Conservation (phyloP, 2,797 vertebrate genomes). For the Triplophysa yarkandensis region DNA sequence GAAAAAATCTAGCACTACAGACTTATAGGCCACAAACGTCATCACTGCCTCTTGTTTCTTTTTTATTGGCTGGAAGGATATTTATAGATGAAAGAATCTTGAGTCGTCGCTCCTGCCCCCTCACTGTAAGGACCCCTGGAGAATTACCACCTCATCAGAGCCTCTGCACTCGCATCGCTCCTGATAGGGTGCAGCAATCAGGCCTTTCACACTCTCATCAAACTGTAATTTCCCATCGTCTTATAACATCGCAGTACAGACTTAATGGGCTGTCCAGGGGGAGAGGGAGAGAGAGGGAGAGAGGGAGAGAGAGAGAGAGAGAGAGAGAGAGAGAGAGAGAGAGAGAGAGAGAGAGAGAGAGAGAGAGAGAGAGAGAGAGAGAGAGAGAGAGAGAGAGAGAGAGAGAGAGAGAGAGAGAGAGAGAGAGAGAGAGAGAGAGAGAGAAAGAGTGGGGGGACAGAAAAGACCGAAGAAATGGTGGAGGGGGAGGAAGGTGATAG, state of each 20-base stretch:
- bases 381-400: slow-evolving; percentile 9
- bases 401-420: slow-evolving; percentile 14
- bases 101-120: slow-evolving; percentile 55
- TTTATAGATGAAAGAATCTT: slow-evolving; percentile 54
- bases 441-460: not conserved
- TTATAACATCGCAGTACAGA: slow-evolving; percentile 36
- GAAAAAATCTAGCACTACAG: slow-evolving; percentile 44
- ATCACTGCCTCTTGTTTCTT: slow-evolving; percentile 20
- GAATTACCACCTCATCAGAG: slow-evolving; percentile 61
- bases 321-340: slow-evolving; percentile 29
- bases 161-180: slow-evolving; percentile 46
- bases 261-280: slow-evolving; percentile 56
- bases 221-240: slow-evolving; percentile 48
- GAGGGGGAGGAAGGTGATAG: slow-evolving; percentile 19
- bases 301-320: slow-evolving; percentile 1
- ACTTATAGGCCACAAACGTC: slow-evolving; percentile 9
- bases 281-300: not conserved
- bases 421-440: slow-evolving; percentile 6
- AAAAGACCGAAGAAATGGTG: not conserved
- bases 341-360: slow-evolving; percentile 13
- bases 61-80: slow-evolving; percentile 48
- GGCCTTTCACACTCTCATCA: slow-evolving; percentile 36
- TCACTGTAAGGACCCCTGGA: slow-evolving; percentile 50
- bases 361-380: slow-evolving; percentile 18
- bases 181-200: slow-evolving; percentile 35